Conservation (phyloP, 2,113 vertebrate genomes). For the Rattus rattus region DNA sequence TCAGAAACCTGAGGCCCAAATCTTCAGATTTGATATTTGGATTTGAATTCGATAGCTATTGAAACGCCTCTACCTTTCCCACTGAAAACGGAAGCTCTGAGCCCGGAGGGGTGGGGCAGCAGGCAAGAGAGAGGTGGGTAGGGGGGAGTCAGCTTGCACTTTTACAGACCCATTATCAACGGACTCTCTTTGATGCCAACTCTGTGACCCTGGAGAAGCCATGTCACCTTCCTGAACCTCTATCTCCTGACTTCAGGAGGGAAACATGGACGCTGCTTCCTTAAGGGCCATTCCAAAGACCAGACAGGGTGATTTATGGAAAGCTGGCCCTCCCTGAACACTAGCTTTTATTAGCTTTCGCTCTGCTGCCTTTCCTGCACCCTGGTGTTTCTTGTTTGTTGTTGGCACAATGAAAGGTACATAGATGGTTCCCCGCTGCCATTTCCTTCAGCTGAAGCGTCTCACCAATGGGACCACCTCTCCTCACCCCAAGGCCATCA, state of each 20-base stretch:
- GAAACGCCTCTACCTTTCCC: neutral
- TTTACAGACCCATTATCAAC: neutral
- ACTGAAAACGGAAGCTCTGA: neutral
- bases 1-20: neutral
- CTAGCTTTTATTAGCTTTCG: neutral
- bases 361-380: neutral
- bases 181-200: neutral
- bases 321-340: neutral
- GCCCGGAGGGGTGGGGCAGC: neutral
- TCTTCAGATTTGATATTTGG: neutral
- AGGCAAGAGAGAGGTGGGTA: neutral
- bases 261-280: neutral
- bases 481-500: fast-evolving
- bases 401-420: neutral
- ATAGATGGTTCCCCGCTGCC: neutral
- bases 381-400: neutral
- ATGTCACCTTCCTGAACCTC: neutral
- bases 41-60: neutral
- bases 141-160: neutral
- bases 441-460: neutral
- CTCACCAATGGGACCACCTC: neutral
- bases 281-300: neutral
- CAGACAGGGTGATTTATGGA: neutral
- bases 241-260: neutral
- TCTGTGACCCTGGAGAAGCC: neutral